Percentiles rank a stretch among this genome's conserved stretches.
Evolutionary conservation across 2,888 invertebrate genomes (phyloP).

Genomic region (Saturnia pavonia): DNA sequence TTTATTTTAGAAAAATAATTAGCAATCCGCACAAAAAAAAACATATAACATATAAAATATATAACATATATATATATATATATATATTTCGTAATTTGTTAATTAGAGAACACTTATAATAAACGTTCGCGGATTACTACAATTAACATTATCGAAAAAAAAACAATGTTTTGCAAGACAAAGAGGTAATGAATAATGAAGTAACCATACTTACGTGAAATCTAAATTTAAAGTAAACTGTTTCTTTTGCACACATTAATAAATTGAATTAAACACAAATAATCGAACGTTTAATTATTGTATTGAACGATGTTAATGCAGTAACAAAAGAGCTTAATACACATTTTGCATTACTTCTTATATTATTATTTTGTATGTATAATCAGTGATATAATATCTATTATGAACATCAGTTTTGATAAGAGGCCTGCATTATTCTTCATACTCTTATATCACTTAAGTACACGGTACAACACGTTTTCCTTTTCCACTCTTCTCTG

Average conservation of each 20-base stretch:
- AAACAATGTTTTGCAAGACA: background rate
- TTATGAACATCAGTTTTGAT: background rate
- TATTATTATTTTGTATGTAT: too few relatives aligned
- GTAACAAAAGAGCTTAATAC: conserved; percentile 61
- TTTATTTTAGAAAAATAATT: too few relatives aligned
- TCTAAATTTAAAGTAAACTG: background rate
- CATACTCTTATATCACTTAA: too few relatives aligned
- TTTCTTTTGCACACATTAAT: background rate
- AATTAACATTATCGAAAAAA: background rate
- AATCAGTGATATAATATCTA: conserved; percentile 19
- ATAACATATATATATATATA: too few relatives aligned
- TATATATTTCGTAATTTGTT: background rate
- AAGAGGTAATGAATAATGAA: background rate
- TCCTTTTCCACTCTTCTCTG: too few relatives aligned
- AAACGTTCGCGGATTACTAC: background rate
- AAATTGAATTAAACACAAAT: background rate
- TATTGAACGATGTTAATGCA: conserved; percentile 24
- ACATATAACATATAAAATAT: too few relatives aligned
- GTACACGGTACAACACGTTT: too few relatives aligned
- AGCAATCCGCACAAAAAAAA: too few relatives aligned
- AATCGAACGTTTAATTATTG: background rate
- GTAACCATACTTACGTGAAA: background rate
- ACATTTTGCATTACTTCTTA: conserved; percentile 32
- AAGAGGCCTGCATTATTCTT: background rate
- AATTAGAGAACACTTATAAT: background rate